Percentiles rank a stretch among this genome's conserved stretches.
These are phyloP conservation scores for Pteruthius melanotis DNA, from an alignment of 2,113 vertebrate species.

Conservation along the genomic window DNA sequence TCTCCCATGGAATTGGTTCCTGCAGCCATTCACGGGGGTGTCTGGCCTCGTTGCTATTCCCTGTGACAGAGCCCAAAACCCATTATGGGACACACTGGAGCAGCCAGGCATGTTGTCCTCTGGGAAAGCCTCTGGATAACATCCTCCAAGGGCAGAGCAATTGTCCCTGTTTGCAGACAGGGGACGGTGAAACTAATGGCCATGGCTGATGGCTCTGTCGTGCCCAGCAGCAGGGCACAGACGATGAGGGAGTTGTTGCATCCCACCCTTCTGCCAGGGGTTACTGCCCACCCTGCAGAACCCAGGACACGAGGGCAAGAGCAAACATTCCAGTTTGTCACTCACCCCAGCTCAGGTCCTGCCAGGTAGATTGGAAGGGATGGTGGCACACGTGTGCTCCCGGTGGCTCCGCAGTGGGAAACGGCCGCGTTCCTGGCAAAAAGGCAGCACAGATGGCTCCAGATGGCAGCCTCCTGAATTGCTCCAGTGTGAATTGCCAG, in stretches of 20 bases:
- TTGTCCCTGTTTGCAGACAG: not conserved
- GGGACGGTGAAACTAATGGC: not conserved
- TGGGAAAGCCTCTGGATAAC: not conserved
- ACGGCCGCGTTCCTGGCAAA: not conserved
- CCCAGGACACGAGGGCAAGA: not conserved
- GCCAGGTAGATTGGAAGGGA: not conserved
- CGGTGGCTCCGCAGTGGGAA: not conserved
- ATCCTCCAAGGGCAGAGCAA: conserved; percentile 18
- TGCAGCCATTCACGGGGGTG: fast-evolving
- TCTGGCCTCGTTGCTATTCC: not conserved
- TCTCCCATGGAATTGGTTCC: not conserved
- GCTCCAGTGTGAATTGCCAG: not conserved
- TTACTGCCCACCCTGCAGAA: not conserved
- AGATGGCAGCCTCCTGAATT: not conserved
- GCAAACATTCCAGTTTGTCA: not conserved
- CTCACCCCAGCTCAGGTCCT: not conserved
- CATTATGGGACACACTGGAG: not conserved
- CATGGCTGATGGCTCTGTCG: not conserved
- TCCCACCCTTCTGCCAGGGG: not conserved
- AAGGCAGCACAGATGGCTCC: conserved; percentile 22
- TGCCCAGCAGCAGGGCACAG: not conserved
- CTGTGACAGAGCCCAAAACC: not conserved
- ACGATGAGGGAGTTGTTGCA: not conserved
- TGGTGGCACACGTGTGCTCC: not conserved
- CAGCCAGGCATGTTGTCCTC: not conserved